A percentile compares a stretch with the other conserved stretches of the same genome.
phyloP scores from a whole-genome alignment of 1,140 invertebrate genomes.

The Eumeta japonica region DNA sequence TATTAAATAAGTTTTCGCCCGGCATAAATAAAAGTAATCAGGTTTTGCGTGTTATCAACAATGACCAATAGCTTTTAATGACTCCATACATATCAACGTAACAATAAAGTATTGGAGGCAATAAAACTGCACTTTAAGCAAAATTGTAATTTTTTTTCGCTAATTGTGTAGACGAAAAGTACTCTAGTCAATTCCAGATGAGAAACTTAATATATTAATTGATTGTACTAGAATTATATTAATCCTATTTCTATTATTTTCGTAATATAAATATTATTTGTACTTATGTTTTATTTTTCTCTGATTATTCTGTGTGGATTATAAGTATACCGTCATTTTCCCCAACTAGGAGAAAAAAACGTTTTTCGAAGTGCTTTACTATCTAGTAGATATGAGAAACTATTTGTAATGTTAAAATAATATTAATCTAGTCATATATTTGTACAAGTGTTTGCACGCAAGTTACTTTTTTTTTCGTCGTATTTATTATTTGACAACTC shows the following conservation, averaged over 20 bases:
- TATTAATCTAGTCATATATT: too few species aligned
- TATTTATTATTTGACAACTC: too few species aligned
- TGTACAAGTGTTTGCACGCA: neutral
- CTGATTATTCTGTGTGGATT: neutral
- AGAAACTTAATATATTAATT: constrained; percentile 9
- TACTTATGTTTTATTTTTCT: constrained; percentile 5
- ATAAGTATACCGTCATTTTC: neutral
- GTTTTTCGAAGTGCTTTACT: constrained; percentile 57
- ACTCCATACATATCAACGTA: constrained; percentile 46
- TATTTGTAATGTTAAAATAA: too few species aligned
- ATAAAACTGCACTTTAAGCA: constrained; percentile 20
- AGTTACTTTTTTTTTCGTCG: neutral
- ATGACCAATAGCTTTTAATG: constrained; percentile 18
- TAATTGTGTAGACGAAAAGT: constrained; percentile 6
- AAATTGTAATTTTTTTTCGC: neutral
- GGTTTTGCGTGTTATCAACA: too few species aligned
- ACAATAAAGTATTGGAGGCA: constrained; percentile 30
- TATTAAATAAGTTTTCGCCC: neutral
- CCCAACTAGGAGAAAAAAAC: constrained; percentile 9
- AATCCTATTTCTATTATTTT: too few species aligned
- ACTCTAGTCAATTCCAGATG: constrained; percentile 44
- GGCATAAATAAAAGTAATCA: too few species aligned
- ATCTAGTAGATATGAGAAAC: constrained; percentile 43
- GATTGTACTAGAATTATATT: too few species aligned
- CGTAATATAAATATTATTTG: constrained; percentile 4